Evolutionary conservation across 30 jellyfish, hydroid and myxozoan species (phyloP), one percentile per base, ranked within the genome.

Genomic region (Aurelia aurita): DNA sequence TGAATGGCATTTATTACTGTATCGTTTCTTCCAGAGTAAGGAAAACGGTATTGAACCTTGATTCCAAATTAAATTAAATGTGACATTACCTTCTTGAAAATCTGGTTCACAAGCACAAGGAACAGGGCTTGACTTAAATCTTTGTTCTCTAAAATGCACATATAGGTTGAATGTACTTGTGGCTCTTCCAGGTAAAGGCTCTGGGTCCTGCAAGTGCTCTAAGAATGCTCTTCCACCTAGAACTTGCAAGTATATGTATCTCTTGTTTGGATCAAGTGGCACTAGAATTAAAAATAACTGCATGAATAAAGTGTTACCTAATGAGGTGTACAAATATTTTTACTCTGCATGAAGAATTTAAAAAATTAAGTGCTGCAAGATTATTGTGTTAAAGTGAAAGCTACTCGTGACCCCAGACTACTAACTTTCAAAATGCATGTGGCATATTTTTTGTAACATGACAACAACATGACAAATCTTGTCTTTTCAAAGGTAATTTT

Each of bases 181-280:
- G 11, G 90, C 95, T 26, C 77, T 43, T 13, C 98, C 98, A 39
- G 98, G 98, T 26, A 75, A 16, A 13, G 86, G 88, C 27, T 92
- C 98, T 23, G 98, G 97, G 74, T 92, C 98, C 72, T 92, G 98
- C 28, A 92, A 61, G 61, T 92, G 98, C 74, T 92, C 98, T 14
- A 92, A 84, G 58, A 92, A 92, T 25, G 98, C 98, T 47, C 75
- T 87, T 1, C 98, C 98, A 20, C 97, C 97, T 82, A 70, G 79
- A 1, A 92, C 49, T 87, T 92, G 98, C 20, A 92, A 62, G 60
- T 92, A 92, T 2, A 92, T 32, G 81, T 92, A 89, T 39, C 97
- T 71, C 76, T 87, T 92, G 74, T 57, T 62, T 46, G 98, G 97
- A 55, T 92, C 98, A 58, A 92, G 59, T 28, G 98, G 97, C 20